Conservation (phyloP, 1,140 invertebrate genomes). For the Babylonia areolata region DNA sequence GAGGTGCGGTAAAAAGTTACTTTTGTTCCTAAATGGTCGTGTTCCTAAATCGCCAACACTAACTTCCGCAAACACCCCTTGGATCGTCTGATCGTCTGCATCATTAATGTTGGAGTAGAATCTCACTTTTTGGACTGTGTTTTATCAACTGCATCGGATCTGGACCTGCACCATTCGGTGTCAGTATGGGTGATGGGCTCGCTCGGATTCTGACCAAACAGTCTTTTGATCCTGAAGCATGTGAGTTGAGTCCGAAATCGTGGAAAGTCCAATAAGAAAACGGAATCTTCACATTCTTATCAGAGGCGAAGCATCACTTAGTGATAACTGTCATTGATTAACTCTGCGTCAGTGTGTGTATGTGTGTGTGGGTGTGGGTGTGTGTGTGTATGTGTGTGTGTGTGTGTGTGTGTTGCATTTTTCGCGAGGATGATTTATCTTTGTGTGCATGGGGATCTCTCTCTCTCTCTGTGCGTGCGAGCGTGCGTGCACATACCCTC, state of each 20-base stretch:
- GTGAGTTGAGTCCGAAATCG: conserved; percentile 50
- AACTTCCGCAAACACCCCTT: conserved; percentile 2
- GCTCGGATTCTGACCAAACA: conserved; percentile 67
- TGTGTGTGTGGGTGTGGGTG: no score
- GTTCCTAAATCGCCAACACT: background rate
- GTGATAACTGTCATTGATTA: background rate
- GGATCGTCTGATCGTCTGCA: conserved; percentile 14
- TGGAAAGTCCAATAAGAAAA: background rate
- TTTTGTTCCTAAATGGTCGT: background rate
- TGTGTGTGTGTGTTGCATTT: no score
- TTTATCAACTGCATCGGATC: background rate
- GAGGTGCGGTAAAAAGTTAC: background rate
- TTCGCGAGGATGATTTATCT: no score
- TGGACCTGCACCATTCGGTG: background rate
- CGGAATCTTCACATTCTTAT: background rate
- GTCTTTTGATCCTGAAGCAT: conserved; percentile 68
- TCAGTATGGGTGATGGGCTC: conserved; percentile 53
- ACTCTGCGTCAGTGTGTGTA: no score
- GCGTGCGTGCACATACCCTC: no score
- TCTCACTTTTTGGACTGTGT: background rate
- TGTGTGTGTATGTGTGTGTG: no score
- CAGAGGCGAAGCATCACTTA: background rate
- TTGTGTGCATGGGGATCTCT: no score
- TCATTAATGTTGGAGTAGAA: background rate
- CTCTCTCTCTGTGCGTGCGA: no score